Base-by-base conservation (phyloP, 1,140 invertebrate species). In the Drosophila obscura region DNA sequence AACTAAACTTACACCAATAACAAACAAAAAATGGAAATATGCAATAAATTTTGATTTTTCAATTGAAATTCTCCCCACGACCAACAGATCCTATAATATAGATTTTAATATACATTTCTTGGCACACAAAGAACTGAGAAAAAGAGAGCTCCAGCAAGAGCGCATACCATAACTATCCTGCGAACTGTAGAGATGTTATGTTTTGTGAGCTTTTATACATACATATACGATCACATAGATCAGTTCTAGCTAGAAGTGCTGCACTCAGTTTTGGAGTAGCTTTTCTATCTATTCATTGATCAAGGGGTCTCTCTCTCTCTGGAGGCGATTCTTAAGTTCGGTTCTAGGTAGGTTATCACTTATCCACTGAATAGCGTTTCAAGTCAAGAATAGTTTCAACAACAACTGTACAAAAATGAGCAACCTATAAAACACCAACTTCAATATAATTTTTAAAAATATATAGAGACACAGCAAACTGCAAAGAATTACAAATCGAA, bases 41-140 rank as follows among this genome's bases (percentile, higher is more conserved):
- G 80, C 66, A 73, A 85, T 77, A 69, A 68, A 85, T 85, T 77
- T 74, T 67, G 48, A 81, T 81, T 77, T 53, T 72, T 65, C 13
- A 49, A 56, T 72, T 73, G 39, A 73, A 73, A 63, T 50, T 55
- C 28, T 53, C 60, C 71, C 28, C 43, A 45, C 51, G 69, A 64
- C 51, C 46, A 73, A 62, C 52, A 26, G 46, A 53, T 50, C 45
- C 26, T 43, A 74, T 52, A 73, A 52, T 26, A 59, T 58, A 57
- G 16, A 44, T 44, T n/a, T 13, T 26, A 13, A 13, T 13, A 39
- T 39, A 39, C 35, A 5, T 39, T 39, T 39, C 35, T 58, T 59
- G 66, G 63, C 63, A 68, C 39, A 51, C 35, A 68, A 39, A 39
- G 66, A 69, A 69, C 66, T 69, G 66, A 69, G 39, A 43, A 35